Base-by-base conservation (phyloP, 2,113 vertebrate genomes). In the Maylandia zebra region DNA sequence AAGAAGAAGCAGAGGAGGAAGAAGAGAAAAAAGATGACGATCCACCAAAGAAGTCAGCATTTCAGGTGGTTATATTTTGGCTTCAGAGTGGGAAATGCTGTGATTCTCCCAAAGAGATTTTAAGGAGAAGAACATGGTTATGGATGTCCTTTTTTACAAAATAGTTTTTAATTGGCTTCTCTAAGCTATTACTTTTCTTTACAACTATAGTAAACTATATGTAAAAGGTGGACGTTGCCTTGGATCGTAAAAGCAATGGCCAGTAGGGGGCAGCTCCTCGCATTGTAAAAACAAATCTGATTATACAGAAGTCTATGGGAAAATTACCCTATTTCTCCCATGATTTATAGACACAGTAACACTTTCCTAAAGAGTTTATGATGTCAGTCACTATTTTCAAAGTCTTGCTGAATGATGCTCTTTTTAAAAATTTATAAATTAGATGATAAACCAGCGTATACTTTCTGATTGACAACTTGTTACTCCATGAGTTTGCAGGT, bases 1-100 rank as follows among this genome's bases (percentile, higher is more conserved):
- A 99, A 97, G 99, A 99, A 50, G 98, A 99, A 84, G 98, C 98
- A 80, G 97, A 99, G 76, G 97, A 99, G 74, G 98, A 99, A 78
- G 96, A 98, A 10, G 96, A 97, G 45, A 97, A 97, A 96, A 98
- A 97, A 89, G 98, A 99, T 12, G 98, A 98, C 14, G 98, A 99
- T 3, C 96, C 89, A 3, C 97, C 97, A 1, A 97, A 96, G 91
- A 99, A 97, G 94, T 99, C 98, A 5, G 98, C 98, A 0, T 99
- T 99, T 93, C 98, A 98, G 98, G 99, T 99, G 69, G 45, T 13
- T 79, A 14, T 2, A 64, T 83, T 45, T 24, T 59, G 48, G 8
- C 16, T 55, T 41, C 43, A 4, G 17, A 30, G 22, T 43, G 22
- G 81, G 38, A 82, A 43, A 45, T 48, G 43, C 43, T 32, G 17